Conservation (phyloP, 2,797 vertebrate species). For the Potorous gilbertii region DNA sequence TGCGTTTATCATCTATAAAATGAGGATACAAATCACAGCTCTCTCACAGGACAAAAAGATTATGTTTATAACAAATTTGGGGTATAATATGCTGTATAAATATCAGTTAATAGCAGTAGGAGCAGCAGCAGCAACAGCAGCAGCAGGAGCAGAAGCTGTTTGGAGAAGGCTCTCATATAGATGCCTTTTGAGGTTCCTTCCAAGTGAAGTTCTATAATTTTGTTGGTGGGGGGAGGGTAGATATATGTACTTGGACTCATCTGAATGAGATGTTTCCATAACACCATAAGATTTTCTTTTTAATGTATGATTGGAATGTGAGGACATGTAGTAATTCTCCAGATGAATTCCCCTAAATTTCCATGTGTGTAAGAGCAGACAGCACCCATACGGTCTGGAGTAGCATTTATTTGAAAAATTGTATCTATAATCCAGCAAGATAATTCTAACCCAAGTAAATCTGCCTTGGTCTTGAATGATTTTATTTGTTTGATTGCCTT, state of each 20-base stretch:
- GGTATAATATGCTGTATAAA: not conserved
- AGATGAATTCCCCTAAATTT: not conserved
- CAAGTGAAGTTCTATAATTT: not conserved
- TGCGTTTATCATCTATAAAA: not conserved
- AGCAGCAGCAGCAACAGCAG: not conserved
- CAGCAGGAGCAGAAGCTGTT: not conserved
- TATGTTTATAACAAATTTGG: not conserved
- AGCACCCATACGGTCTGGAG: not conserved
- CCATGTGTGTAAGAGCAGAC: not conserved
- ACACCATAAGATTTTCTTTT: not conserved
- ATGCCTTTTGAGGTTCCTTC: not conserved
- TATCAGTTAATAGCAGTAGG: not conserved
- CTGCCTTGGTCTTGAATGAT: slow-evolving; percentile 37
- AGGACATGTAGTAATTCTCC: not conserved
- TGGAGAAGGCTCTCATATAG: not conserved
- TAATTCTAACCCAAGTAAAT: slow-evolving; percentile 49
- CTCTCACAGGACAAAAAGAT: not conserved
- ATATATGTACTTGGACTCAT: not conserved
- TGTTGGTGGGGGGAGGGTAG: not conserved
- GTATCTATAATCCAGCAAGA: slow-evolving; percentile 15
- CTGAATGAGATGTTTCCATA: not conserved
- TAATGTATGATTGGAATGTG: not conserved
- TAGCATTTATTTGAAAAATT: slow-evolving; percentile 19
- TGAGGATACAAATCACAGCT: not conserved
- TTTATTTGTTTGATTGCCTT: slow-evolving; percentile 38